Percentiles rank a stretch among this genome's conserved stretches.
These are phyloP conservation scores for Tricholaema leucomelas DNA, from an alignment of 2,113 vertebrate genomes.

Conservation along the genomic window DNA sequence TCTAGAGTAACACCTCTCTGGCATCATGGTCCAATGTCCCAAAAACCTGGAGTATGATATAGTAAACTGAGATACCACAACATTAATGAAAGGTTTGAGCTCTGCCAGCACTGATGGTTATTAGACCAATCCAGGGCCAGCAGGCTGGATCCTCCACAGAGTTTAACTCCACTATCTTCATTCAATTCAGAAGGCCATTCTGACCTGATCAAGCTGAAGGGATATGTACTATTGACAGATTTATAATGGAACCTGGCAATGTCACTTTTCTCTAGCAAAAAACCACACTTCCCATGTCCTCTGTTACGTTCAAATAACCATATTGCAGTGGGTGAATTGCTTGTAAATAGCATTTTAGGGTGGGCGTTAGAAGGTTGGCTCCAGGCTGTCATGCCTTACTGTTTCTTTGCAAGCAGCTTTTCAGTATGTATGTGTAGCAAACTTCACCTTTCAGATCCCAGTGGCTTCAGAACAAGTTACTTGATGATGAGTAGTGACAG, in stretches of 20 bases:
- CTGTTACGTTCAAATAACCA: conserved; percentile 57
- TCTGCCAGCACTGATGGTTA: background rate
- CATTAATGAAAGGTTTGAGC: background rate
- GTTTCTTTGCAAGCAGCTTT: conserved; percentile 64
- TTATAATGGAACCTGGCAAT: background rate
- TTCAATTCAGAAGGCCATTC: background rate
- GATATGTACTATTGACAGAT: background rate
- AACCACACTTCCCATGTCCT: conserved; percentile 28
- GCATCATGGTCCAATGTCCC: background rate
- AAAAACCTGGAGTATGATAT: background rate
- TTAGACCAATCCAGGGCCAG: background rate
- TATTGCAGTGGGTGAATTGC: conserved; percentile 72
- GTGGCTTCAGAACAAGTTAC: background rate
- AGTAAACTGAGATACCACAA: background rate
- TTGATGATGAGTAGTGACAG: too few species aligned
- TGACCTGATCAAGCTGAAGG: background rate
- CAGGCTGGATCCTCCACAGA: background rate
- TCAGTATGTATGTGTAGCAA: conserved; percentile 7
- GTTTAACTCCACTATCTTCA: background rate
- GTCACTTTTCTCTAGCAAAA: conserved; percentile 5
- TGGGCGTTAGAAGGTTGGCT: conserved; percentile 53
- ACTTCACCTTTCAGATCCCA: conserved; percentile 34
- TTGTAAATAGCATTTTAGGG: conserved; percentile 68
- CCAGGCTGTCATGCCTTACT: conserved; percentile 49
- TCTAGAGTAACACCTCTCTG: background rate